Percentiles rank a stretch among this genome's conserved stretches.
phyloP scores from a whole-genome alignment of 2,113 vertebrate species.

The Smithornis capensis region DNA sequence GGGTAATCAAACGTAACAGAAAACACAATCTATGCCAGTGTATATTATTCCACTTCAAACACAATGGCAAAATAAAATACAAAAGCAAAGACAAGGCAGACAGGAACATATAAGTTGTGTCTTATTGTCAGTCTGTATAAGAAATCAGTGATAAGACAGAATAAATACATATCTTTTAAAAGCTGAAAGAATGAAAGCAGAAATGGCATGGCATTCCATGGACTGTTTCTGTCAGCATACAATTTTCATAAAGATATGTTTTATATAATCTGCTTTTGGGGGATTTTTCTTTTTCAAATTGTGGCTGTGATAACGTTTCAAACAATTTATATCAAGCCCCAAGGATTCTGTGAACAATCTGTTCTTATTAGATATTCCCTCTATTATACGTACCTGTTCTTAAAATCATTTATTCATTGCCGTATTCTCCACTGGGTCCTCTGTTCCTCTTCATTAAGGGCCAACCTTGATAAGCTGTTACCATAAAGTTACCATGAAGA shows the following conservation, averaged over 20 bases:
- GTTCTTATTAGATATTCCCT: background rate
- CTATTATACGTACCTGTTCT: background rate
- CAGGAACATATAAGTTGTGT: background rate
- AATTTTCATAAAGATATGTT: background rate
- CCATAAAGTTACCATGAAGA: background rate
- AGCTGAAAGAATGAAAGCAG: background rate
- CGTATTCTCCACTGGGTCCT: background rate
- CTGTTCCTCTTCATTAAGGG: background rate
- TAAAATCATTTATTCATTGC: background rate
- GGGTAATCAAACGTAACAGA: slow-evolving; percentile 42
- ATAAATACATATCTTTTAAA: background rate
- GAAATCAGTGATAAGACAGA: slow-evolving; percentile 26
- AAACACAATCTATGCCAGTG: slow-evolving; percentile 15
- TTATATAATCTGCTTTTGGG: background rate
- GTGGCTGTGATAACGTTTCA: background rate
- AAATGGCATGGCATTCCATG: background rate
- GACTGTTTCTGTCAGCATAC: background rate
- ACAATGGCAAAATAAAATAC: slow-evolving; percentile 7
- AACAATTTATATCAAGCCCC: background rate
- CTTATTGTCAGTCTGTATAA: background rate
- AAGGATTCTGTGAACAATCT: background rate
- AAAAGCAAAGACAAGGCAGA: slow-evolving; percentile 15
- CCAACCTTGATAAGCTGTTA: background rate
- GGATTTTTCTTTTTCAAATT: background rate
- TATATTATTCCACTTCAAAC: slow-evolving; percentile 14